phyloP scores from a whole-genome alignment of 2,797 vertebrate genomes.

The Aeoliscus strigatus region DNA sequence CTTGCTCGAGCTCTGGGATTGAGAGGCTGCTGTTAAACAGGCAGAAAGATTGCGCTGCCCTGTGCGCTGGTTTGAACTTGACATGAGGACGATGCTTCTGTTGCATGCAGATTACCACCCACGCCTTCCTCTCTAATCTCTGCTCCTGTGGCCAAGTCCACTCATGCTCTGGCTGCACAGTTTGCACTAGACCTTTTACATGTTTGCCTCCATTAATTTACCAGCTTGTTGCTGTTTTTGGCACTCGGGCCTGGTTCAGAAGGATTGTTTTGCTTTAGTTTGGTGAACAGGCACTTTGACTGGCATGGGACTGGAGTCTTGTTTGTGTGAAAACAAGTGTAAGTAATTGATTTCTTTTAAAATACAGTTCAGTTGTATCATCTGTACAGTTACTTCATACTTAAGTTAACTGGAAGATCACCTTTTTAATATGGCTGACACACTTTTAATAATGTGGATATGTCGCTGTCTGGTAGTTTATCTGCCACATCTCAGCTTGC shows the following conservation, averaged over 20 bases:
- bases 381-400: too few species aligned
- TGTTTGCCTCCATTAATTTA: constrained; percentile 50
- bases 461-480: not conserved
- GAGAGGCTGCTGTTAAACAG: constrained; percentile 31
- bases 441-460: too few species aligned
- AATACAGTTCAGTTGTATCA: not conserved
- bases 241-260: constrained; percentile 34
- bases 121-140: constrained; percentile 68
- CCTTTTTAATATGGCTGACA: too few species aligned
- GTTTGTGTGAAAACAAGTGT: constrained; percentile 53
- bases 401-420: too few species aligned
- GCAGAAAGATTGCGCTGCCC: constrained; percentile 51
- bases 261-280: constrained; percentile 55
- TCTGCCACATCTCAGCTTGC: constrained; percentile 1
- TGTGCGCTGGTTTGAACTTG: constrained; percentile 65
- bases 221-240: constrained; percentile 31
- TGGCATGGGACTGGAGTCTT: constrained; percentile 59
- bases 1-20: constrained; percentile 24
- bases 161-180: constrained; percentile 38
- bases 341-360: constrained; percentile 42
- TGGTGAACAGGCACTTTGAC: constrained; percentile 36
- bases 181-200: constrained; percentile 41
- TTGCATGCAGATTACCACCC: constrained; percentile 73
- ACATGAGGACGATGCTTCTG: constrained; percentile 72
- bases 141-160: constrained; percentile 49